These are phyloP conservation scores for Cerastoderma edule DNA, from an alignment of 2,888 invertebrate genomes.

Conservation along the genomic window DNA sequence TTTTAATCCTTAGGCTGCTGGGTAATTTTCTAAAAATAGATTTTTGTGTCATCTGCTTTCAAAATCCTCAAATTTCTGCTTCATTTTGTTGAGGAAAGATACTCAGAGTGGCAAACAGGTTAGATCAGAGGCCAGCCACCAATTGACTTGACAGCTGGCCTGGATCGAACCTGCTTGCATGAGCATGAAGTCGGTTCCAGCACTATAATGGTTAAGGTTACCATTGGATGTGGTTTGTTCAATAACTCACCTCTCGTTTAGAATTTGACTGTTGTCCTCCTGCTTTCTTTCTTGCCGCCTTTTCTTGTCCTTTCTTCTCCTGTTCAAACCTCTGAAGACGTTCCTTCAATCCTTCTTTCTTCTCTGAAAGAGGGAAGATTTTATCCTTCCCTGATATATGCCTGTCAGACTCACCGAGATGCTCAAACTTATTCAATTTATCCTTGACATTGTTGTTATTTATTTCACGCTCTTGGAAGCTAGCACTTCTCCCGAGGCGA, in stretches of 20 bases:
- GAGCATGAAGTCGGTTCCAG: too few species aligned
- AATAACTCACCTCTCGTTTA: conserved; percentile 31
- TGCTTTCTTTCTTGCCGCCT: conserved; percentile 16
- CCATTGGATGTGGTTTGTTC: background rate
- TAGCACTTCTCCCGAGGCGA: conserved; percentile 12
- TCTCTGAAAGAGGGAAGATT: conserved; percentile 27
- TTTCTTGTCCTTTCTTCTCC: conserved; percentile 51
- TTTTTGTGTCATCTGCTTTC: too few species aligned
- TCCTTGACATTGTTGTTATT: conserved; percentile 50
- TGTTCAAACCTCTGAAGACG: conserved; percentile 49
- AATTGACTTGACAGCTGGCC: too few species aligned
- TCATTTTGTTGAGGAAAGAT: too few species aligned
- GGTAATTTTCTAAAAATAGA: too few species aligned
- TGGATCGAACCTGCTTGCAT: too few species aligned
- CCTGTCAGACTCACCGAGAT: conserved; percentile 34
- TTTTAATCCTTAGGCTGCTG: too few species aligned
- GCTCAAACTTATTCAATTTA: conserved; percentile 57
- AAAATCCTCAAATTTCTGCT: too few species aligned
- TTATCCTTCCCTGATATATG: conserved; percentile 31
- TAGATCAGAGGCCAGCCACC: too few species aligned
- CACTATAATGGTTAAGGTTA: too few species aligned
- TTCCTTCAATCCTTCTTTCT: conserved; percentile 55
- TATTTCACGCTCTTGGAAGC: conserved; percentile 21
- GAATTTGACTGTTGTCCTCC: background rate
- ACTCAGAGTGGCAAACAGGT: too few species aligned